Evolutionary conservation across 2,888 invertebrate species (phyloP), one percentile per base, ranked within the genome.

Genomic region (Sminthurinus aureus): DNA sequence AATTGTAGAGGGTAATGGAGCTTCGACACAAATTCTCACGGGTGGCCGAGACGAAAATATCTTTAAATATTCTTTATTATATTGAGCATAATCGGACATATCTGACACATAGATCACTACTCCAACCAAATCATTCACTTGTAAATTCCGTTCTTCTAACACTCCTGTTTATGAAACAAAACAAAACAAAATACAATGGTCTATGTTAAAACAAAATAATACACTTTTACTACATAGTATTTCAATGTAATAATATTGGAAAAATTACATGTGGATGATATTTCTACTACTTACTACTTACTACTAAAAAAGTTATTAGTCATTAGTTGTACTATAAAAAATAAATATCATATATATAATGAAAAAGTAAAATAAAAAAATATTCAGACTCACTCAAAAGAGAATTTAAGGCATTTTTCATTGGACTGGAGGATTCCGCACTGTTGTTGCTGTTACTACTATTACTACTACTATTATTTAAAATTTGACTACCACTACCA

Each of bases 21-120:
- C 94, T 90, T 96, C 94, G 24, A 96, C 95, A 89, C 96, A 97
- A 0, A 96, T 95, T 80, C 97, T 92, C 0, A 95, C 95, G 22
- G 92, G 92, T 12, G 98, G 97, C 64, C 97, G 97, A 91, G 90
- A 83, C 58, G 91, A 91, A 89, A 98, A 94, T 86, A 93, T 93
- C 81, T 93, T 92, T 81, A 93, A 92, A 90, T 98, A 98, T 22
- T 94, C 93, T 85, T 93, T 92, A 90, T 98, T 98, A 86, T 97
- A 91, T 12, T 92, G 92, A 0, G 93, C 91, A 90, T 96, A 98
- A 87, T 95, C 93, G 0, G 92, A 92, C 94, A 98, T 96, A 89
- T 95, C 94, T 74, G 94, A 92, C 89, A 98, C 94, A 90, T 95
- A 97, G 89, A 98, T 92, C 87, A 95, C 95, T 79, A 98, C 93